Base-by-base conservation (phyloP, 2,113 vertebrate species). In the Tetrao urogallus region DNA sequence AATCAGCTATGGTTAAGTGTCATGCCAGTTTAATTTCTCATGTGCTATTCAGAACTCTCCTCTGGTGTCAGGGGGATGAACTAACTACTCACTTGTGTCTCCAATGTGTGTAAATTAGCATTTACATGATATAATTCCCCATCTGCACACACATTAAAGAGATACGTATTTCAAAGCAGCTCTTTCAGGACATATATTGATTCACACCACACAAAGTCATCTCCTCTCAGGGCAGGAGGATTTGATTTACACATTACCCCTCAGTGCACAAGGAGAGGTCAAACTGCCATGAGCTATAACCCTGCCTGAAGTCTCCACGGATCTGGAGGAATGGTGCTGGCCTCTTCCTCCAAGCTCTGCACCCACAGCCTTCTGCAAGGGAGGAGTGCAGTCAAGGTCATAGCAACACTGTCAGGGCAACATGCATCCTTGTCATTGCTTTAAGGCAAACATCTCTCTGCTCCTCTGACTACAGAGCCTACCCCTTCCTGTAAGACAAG, bases 1-100 rank as follows among this genome's bases (percentile, higher is more conserved):
- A 91, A 84, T 40, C 63, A 94, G 32, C 82, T 91, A 88, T 90
- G 82, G 88, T 83, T 92, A 92, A 94, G 65, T 57, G 76, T 84
- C 88, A 13, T 63, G 72, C 75, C 61, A 75, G 45, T 70, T 83
- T 72, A 94, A 88, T 82, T 66, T 42, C 90, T 91, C 27, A 42
- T 13, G 30, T 43, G 78, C 45, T 78, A 67, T 64, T 58, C 42
- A 83, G 69, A 75, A 64, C 61, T 81, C 69, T 90, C 52, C 50
- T 48, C 67, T 91, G 63, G 43, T 78, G 61, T 77, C 1, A 0
- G 24, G n/a, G 61, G 88, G 85, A 88, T 88, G 88, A 81, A 73
- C 76, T 76, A 92, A 92, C 76, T 88, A 61, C 43, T 88, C 69
- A 34, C 30, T 92, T 69, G 38, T 65, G 73, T 72, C 79, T 81